phyloP scores from a whole-genome alignment of 2,797 vertebrate species.

The Graptemys geographica region DNA sequence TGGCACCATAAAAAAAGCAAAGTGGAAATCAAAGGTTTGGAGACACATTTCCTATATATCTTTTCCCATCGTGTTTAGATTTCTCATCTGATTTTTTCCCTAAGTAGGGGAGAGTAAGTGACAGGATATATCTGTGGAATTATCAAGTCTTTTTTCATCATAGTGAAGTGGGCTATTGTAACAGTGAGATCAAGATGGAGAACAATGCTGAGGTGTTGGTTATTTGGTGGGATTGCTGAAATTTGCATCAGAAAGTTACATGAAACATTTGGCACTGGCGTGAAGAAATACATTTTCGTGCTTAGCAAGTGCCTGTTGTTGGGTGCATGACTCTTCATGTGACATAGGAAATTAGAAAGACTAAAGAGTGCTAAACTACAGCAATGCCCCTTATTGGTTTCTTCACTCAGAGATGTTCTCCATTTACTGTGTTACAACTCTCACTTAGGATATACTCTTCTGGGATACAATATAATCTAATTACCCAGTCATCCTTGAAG shows the following conservation, averaged over 20 bases:
- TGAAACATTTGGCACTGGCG: neutral
- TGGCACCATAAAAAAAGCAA: conserved; percentile 11
- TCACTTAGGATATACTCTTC: neutral
- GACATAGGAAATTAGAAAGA: neutral
- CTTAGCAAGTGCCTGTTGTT: neutral
- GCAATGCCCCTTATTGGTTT: neutral
- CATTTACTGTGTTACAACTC: neutral
- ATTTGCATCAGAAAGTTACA: neutral
- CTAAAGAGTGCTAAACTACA: neutral
- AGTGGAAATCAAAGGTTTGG: neutral
- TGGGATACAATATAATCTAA: neutral
- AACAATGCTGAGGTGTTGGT: neutral
- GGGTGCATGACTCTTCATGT: neutral
- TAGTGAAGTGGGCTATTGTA: neutral
- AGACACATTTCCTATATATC: conserved; percentile 33
- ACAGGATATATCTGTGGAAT: neutral
- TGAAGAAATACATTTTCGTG: neutral
- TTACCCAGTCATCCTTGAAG: neutral
- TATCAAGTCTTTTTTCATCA: neutral
- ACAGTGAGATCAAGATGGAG: neutral
- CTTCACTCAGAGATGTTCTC: neutral
- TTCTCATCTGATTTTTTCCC: neutral
- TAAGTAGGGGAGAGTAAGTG: neutral
- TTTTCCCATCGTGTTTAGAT: neutral
- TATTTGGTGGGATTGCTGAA: neutral